Percentiles rank a stretch among this genome's conserved stretches.
These are phyloP conservation scores for Elachura formosa DNA, from an alignment of 2,113 vertebrate species.

Conservation along the genomic window DNA sequence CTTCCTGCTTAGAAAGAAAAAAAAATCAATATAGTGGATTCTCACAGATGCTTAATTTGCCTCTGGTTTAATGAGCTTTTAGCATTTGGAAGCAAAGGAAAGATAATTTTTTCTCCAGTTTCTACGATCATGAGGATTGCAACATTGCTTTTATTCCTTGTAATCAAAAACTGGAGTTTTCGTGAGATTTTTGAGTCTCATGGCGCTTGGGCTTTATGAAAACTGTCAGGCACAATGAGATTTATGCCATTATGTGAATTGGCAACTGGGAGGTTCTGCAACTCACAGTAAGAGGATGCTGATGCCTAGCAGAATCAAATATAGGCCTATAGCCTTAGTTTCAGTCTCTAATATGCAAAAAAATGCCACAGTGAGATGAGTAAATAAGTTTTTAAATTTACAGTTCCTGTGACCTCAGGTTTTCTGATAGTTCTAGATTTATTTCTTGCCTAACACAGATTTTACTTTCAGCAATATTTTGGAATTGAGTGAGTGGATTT, in stretches of 20 bases:
- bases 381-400: neutral
- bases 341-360: neutral
- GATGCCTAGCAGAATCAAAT: neutral
- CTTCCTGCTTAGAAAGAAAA: neutral
- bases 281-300: neutral
- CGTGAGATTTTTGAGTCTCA: neutral
- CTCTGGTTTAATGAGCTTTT: neutral
- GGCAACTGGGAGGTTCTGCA: neutral
- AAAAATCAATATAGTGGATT: neutral
- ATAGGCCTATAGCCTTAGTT: neutral
- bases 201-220: neutral
- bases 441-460: neutral
- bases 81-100: neutral
- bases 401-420: neutral
- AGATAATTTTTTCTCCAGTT: neutral
- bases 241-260: neutral
- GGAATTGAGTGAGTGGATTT: neutral
- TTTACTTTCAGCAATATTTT: slow-evolving; percentile 13
- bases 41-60: neutral
- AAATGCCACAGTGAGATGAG: neutral
- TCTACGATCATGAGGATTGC: neutral
- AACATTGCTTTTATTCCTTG: neutral
- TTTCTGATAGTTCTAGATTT: slow-evolving; percentile 8
- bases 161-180: slow-evolving; percentile 13
- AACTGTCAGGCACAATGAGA: neutral